phyloP scores from a whole-genome alignment of 2,797 vertebrate species.

The Malurus leucopterus region DNA sequence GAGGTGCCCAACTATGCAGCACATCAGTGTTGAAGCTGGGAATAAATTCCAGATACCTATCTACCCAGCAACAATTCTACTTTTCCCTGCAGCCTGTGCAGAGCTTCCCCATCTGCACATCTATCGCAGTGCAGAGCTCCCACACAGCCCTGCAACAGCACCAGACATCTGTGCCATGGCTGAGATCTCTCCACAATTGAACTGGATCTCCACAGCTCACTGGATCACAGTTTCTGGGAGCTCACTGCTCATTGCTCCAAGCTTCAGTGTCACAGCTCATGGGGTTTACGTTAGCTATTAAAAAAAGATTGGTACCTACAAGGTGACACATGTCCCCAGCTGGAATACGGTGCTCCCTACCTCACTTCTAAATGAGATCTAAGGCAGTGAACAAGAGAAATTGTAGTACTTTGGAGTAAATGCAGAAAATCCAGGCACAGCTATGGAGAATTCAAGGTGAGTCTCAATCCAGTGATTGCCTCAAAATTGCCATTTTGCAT shows the following conservation, averaged over 20 bases:
- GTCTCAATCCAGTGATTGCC: background rate
- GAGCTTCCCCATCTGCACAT: background rate
- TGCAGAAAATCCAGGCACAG: background rate
- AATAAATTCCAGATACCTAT: background rate
- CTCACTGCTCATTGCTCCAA: background rate
- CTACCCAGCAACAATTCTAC: background rate
- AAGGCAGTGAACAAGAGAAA: background rate
- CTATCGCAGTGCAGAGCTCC: background rate
- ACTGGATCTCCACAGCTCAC: background rate
- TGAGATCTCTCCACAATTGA: background rate
- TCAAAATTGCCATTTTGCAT: background rate
- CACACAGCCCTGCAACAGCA: background rate
- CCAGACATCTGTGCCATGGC: accelerated
- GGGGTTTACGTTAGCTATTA: background rate
- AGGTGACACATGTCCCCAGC: background rate
- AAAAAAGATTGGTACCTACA: background rate
- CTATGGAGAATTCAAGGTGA: background rate
- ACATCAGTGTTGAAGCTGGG: background rate
- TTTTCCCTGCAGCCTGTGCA: background rate
- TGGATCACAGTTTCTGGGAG: background rate
- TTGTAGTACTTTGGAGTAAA: background rate
- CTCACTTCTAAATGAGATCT: background rate
- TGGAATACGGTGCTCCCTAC: background rate
- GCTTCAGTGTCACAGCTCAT: background rate
- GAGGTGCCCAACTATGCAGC: background rate